Percentiles rank a stretch among this genome's conserved stretches.
phyloP scores from a whole-genome alignment of 53 echinoderm and acorn worm genomes.

The Paracentrotus lividus region DNA sequence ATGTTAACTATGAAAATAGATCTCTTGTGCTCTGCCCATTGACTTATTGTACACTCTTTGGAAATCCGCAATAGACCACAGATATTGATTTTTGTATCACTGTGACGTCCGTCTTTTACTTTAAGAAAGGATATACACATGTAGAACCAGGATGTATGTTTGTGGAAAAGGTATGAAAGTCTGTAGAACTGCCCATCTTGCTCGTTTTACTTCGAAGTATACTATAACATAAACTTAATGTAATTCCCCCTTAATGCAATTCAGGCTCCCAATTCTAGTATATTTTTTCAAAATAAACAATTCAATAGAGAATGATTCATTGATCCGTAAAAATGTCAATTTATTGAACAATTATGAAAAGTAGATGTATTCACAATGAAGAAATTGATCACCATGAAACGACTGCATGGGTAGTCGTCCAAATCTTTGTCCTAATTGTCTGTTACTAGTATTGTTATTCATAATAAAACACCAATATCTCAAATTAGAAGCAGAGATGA shows the following conservation, averaged over 20 bases:
- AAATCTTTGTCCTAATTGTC: not conserved
- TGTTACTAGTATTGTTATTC: not conserved
- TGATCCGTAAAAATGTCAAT: not conserved
- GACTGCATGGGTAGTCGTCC: not conserved
- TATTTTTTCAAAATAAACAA: not conserved
- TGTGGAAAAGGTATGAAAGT: not conserved
- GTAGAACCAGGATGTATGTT: not conserved
- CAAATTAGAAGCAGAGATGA: not conserved
- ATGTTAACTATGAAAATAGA: not conserved
- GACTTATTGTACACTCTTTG: not conserved
- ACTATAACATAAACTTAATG: too few species aligned
- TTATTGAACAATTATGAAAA: not conserved
- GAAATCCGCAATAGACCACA: slow-evolving; percentile 4
- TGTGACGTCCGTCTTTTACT: not conserved
- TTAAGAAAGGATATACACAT: not conserved
- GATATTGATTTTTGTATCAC: not conserved
- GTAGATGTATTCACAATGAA: not conserved
- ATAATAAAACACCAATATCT: not conserved
- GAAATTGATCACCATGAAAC: not conserved
- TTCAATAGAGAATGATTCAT: not conserved
- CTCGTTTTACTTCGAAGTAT: too few species aligned
- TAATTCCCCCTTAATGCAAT: too few species aligned
- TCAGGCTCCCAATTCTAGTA: not conserved
- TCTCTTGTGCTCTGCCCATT: not conserved
- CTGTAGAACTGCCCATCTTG: too few species aligned